A percentile compares a stretch with the other conserved stretches of the same genome.
These are phyloP conservation scores for Sycophaga agraensis DNA, from an alignment of 1,140 invertebrate species.

Conservation along the genomic window DNA sequence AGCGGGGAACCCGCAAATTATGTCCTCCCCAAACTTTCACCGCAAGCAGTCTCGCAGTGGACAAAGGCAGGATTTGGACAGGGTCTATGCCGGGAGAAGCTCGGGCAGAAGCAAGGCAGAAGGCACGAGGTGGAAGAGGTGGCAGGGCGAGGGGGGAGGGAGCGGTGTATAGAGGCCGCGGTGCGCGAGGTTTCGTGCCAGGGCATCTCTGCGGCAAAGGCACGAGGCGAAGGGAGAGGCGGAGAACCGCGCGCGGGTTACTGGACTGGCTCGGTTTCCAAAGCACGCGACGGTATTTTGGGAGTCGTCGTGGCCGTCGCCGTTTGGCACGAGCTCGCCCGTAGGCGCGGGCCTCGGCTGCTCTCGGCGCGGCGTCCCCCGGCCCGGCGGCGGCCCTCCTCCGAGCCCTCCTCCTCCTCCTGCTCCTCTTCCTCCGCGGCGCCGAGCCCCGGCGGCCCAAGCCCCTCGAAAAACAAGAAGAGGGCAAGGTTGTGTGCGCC, in stretches of 20 bases:
- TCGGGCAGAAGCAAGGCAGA: too few species aligned
- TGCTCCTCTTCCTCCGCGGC: background rate
- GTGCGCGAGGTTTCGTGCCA: background rate
- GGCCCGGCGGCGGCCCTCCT: background rate
- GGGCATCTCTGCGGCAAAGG: too few species aligned
- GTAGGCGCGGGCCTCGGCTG: background rate
- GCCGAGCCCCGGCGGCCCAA: background rate
- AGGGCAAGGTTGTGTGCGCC: background rate
- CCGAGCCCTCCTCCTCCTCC: background rate
- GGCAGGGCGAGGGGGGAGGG: too few species aligned
- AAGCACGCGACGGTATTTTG: slow-evolving; percentile 29
- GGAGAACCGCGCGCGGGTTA: slow-evolving; percentile 8
- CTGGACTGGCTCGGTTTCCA: slow-evolving; percentile 22
- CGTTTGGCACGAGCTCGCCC: background rate
- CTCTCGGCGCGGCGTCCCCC: background rate
- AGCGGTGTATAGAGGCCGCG: background rate
- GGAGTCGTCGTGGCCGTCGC: slow-evolving; percentile 13
- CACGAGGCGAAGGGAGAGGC: background rate
- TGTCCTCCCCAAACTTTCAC: too few species aligned
- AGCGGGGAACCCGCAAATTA: too few species aligned
- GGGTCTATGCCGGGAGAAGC: too few species aligned
- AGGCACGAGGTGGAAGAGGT: too few species aligned
- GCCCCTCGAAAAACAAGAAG: background rate
- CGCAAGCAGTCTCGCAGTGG: too few species aligned
- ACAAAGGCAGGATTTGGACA: background rate